phyloP scores from a whole-genome alignment of 2,113 vertebrate genomes.

The Amphiprion ocellaris region DNA sequence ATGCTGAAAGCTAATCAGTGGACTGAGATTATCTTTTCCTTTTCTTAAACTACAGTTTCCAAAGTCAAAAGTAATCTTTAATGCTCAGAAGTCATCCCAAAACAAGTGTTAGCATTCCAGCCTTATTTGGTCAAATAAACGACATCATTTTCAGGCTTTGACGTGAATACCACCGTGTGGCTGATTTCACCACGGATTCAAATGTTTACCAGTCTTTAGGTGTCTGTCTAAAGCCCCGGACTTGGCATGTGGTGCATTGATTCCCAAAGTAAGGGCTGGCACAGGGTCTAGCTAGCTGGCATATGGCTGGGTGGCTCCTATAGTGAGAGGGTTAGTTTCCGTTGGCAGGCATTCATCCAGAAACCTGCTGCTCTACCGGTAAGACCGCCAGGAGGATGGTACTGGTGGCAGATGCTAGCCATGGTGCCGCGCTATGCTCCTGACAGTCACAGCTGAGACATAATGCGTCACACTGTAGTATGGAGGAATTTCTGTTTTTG shows the following conservation, averaged over 20 bases:
- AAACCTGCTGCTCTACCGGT: constrained; percentile 66
- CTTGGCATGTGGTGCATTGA: constrained; percentile 19
- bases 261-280: constrained; percentile 51
- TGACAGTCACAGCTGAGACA: constrained; percentile 66
- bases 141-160: neutral
- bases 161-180: neutral
- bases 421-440: constrained; percentile 44
- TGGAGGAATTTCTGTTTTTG: constrained; percentile 71
- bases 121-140: too few species aligned
- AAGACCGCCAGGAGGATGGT: constrained; percentile 49
- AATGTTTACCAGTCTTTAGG: constrained; percentile 1
- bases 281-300: constrained; percentile 38
- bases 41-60: too few species aligned
- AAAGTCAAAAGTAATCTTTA: neutral
- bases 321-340: constrained; percentile 58
- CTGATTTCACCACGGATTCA: constrained; percentile 20
- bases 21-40: too few species aligned
- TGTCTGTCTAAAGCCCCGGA: constrained; percentile 41
- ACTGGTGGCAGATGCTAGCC: constrained; percentile 76
- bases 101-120: too few species aligned
- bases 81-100: too few species aligned
- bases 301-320: constrained; percentile 70
- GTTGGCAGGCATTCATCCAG: constrained; percentile 60
- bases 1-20: too few species aligned
- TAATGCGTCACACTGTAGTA: constrained; percentile 58